These are phyloP conservation scores for Radopholus similis DNA, from an alignment of 1,140 invertebrate species.

Conservation along the genomic window DNA sequence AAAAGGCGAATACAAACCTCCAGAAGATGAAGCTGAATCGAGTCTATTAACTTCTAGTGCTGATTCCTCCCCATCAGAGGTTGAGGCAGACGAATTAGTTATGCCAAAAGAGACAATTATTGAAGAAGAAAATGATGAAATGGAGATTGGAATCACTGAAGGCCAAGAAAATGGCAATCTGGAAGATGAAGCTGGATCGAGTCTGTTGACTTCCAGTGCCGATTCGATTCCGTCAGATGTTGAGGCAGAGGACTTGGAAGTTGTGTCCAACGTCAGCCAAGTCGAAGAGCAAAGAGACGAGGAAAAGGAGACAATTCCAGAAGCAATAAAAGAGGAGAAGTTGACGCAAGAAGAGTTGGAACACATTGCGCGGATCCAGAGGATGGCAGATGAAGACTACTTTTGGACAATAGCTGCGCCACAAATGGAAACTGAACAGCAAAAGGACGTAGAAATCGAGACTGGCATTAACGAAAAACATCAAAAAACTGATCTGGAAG, in stretches of 20 bases:
- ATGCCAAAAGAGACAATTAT: too few species aligned
- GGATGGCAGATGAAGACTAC: constrained; percentile 30
- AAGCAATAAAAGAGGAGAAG: neutral
- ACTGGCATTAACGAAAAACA: neutral
- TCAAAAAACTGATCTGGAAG: neutral
- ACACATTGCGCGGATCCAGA: constrained; percentile 32
- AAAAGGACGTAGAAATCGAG: too few species aligned
- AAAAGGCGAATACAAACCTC: too few species aligned
- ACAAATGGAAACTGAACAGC: neutral
- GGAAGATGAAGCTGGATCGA: neutral
- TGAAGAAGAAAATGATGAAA: too few species aligned
- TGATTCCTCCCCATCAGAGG: neutral
- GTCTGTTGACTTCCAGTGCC: neutral
- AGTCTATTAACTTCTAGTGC: neutral
- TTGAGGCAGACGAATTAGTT: neutral
- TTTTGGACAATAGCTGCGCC: neutral
- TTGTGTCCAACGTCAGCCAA: neutral
- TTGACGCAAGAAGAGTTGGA: neutral
- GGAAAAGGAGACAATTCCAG: neutral
- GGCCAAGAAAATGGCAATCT: neutral
- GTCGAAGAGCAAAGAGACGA: neutral
- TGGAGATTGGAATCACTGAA: too few species aligned
- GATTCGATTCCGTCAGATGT: neutral
- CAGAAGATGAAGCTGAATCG: too few species aligned
- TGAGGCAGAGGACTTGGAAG: neutral